Evolutionary conservation across 2,888 invertebrate species (phyloP).

Genomic region (Portevinia maculata): DNA sequence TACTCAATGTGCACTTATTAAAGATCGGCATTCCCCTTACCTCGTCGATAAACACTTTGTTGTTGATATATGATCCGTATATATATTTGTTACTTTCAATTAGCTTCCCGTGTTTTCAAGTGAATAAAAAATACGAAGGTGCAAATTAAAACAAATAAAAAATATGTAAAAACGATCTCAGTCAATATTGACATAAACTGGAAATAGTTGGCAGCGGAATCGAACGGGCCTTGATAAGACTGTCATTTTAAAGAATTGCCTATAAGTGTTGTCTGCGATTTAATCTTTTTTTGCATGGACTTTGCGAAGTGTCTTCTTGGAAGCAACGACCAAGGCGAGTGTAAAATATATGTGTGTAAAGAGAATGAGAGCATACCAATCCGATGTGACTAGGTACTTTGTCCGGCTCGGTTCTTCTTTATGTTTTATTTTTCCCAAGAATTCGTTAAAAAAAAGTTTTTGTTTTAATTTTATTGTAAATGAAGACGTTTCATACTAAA

Average conservation of each 20-base stretch:
- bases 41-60: conserved; percentile 7
- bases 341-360: conserved; percentile 45
- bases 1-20: conserved; percentile 39
- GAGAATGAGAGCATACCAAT: conserved; percentile 52
- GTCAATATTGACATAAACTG: conserved; percentile 58
- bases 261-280: conserved; percentile 41
- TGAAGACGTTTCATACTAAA: conserved; percentile 56
- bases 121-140: conserved; percentile 31
- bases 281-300: conserved; percentile 13
- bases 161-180: conserved; percentile 14
- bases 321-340: conserved; percentile 37
- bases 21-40: conserved; percentile 39
- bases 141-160: conserved; percentile 52
- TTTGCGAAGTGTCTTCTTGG: conserved; percentile 55
- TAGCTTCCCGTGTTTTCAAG: conserved; percentile 36
- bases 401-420: conserved; percentile 34
- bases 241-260: conserved; percentile 34
- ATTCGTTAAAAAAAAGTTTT: conserved; percentile 28
- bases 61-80: not conserved
- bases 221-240: conserved; percentile 41
- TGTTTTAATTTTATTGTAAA: conserved; percentile 49
- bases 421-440: conserved; percentile 29
- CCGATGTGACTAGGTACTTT: conserved; percentile 45
- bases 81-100: conserved; percentile 15
- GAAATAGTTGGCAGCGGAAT: conserved; percentile 34